phyloP scores from a whole-genome alignment of 2,113 vertebrate species.

The Ictalurus punctatus region DNA sequence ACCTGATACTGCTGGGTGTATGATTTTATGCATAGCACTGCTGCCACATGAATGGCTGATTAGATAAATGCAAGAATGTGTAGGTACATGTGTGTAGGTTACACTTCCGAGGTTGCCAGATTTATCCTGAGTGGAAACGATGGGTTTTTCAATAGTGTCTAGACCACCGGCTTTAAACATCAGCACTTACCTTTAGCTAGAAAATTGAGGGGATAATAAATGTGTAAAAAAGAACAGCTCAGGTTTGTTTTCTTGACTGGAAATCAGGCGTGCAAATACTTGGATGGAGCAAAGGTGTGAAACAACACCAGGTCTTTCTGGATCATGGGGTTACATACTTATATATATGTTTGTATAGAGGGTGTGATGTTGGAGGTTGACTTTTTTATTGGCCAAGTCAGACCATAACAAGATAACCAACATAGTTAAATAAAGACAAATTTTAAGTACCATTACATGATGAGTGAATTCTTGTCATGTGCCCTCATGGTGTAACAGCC shows the following conservation, averaged over 20 bases:
- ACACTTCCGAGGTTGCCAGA: neutral
- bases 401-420: neutral
- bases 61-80: no score
- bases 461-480: neutral
- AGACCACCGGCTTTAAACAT: neutral
- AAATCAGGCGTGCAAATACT: neutral
- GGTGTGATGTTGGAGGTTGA: neutral
- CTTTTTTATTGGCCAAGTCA: neutral
- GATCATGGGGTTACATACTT: neutral
- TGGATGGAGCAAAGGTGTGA: neutral
- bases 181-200: neutral
- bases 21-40: no score
- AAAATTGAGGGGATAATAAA: neutral
- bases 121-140: neutral
- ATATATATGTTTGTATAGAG: neutral
- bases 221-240: neutral
- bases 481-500: conserved; percentile 6
- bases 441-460: neutral
- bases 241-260: neutral
- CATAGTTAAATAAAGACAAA: neutral
- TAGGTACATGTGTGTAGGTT: neutral
- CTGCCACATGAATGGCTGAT: no score
- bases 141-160: neutral
- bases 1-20: no score
- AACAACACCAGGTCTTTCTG: neutral